Percentiles rank a stretch among this genome's conserved stretches.
phyloP scores from a whole-genome alignment of 2,113 vertebrate genomes.

The Octodon degus region DNA sequence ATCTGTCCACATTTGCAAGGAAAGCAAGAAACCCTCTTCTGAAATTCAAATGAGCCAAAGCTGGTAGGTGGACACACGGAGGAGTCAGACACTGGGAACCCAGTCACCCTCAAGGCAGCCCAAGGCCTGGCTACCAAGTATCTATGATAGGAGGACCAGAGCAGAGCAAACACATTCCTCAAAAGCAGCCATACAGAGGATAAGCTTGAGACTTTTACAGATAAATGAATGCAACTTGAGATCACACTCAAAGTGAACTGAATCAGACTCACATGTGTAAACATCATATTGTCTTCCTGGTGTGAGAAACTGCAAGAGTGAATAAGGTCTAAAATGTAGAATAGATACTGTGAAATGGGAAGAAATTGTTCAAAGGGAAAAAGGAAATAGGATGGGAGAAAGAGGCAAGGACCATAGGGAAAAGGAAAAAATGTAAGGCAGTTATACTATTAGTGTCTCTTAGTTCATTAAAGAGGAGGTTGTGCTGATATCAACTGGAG shows the following conservation, averaged over 20 bases:
- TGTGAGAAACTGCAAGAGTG: background rate
- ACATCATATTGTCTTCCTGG: background rate
- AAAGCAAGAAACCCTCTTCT: background rate
- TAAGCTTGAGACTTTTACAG: background rate
- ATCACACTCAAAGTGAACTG: background rate
- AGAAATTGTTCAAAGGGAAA: background rate
- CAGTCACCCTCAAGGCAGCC: background rate
- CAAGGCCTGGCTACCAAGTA: background rate
- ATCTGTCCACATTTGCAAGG: background rate
- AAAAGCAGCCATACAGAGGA: background rate
- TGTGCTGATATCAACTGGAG: background rate
- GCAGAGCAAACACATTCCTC: background rate
- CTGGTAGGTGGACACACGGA: background rate
- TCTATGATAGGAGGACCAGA: background rate
- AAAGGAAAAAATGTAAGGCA: too few species aligned
- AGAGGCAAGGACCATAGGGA: too few species aligned
- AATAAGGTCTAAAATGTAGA: background rate
- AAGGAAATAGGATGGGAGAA: background rate
- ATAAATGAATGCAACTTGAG: background rate
- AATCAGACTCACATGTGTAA: background rate
- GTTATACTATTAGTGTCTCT: background rate
- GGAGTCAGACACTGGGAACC: background rate
- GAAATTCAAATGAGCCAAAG: background rate
- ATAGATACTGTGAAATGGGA: background rate
- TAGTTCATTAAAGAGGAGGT: background rate